Conservation (phyloP, 2,888 invertebrate species). For the Nomada ferruginata region DNA sequence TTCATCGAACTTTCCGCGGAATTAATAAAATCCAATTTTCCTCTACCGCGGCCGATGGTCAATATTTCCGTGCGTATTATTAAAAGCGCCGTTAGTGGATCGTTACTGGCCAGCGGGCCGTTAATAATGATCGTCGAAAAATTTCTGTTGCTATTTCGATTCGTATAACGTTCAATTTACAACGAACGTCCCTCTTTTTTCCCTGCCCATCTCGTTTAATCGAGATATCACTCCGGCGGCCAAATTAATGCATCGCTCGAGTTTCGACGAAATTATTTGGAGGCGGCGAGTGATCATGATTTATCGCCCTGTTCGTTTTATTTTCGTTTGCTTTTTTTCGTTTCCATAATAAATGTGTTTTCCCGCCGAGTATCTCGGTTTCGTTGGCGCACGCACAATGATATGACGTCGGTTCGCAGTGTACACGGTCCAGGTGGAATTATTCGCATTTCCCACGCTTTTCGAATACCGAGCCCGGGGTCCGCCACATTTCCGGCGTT, state of each 20-base stretch:
- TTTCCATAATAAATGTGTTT: neutral
- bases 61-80: constrained; percentile 9
- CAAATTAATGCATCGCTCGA: constrained; percentile 13
- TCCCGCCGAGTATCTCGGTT: neutral
- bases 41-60: neutral
- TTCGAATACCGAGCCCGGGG: neutral
- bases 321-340: neutral
- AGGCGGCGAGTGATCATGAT: neutral
- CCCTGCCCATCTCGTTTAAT: neutral
- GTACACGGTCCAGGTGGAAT: neutral
- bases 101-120: neutral
- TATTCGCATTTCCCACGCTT: neutral
- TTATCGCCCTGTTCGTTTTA: neutral
- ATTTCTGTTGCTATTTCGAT: constrained; percentile 2
- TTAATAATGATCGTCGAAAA: constrained; percentile 13
- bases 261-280: no score
- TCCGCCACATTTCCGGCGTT: neutral
- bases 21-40: neutral
- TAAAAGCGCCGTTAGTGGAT: neutral
- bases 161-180: constrained; percentile 16
- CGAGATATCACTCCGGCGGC: constrained; percentile 3
- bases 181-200: neutral
- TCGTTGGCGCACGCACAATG: neutral
- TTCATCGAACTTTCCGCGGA: neutral
- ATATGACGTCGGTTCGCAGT: neutral